Evolutionary conservation across 92 coral and sea anemone genomes (phyloP), one percentile per base, ranked within the genome.

Genomic region (Hydrozoanthus gracilis): DNA sequence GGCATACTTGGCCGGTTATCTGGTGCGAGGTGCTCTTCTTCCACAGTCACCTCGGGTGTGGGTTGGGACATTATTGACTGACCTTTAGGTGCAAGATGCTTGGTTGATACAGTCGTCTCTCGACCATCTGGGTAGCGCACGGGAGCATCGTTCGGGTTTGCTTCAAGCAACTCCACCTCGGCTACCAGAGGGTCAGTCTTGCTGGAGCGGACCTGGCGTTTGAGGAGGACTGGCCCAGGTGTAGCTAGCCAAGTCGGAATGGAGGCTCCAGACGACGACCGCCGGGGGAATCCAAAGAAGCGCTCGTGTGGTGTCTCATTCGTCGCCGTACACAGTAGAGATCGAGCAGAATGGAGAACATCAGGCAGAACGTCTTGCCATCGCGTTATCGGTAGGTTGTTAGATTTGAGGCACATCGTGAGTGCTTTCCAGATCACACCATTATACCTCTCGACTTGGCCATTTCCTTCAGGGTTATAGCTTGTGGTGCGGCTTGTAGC

Each of bases 331-430:
- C 92, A 88, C 71, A 93, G 71, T 3, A 93, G 87, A 7, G 92
- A 93, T 18, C 91, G 83, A 71, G 78, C 60, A 10, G 92, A 91
- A 58, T 87, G 92, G 54, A 88, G 74, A 17, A 78, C 92, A 78
- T 90, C 92, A 13, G 91, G 90, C 7, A 93, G 96, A 72, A 91
- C 93, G 39, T 67, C 89, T 51, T 91, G 92, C 93, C 92, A 93
- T 16, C 79, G 62, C 83, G 69, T 82, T 45, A 70, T 73, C 8
- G 78, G 89, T 3, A 93, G 91, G 76, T 88, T 91, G 79, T 86
- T 93, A 20, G 93, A 93, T 64, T 88, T 90, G 3, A 90, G 84
- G 73, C 85, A 78, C 77, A 65, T 86, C 0, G 86, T 83, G 68
- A 93, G 6, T 44, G 88, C 93, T 69, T 88, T 87, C 91, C 91